A percentile compares a stretch with the other conserved stretches of the same genome.
Evolutionary conservation across 2,113 vertebrate species (phyloP).

Genomic region (Uria aalge): DNA sequence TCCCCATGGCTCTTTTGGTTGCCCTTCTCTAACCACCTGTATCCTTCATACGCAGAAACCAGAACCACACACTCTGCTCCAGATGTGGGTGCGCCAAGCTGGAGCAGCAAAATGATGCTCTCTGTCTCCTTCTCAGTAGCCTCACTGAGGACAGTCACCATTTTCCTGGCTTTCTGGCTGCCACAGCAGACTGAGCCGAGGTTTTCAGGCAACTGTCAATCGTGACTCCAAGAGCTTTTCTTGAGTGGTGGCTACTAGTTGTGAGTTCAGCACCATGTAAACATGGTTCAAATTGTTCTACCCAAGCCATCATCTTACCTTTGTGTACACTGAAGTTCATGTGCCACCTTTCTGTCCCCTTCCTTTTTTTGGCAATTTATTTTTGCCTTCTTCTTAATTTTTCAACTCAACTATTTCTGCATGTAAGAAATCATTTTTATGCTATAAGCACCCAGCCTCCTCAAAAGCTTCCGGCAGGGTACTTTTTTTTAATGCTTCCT

Average conservation of each 20-base stretch:
- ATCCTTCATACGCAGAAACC: not conserved
- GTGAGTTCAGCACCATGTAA: not conserved
- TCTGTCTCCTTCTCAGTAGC: not conserved
- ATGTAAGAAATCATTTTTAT: not conserved
- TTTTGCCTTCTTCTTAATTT: not conserved
- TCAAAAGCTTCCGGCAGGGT: not conserved
- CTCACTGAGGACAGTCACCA: not conserved
- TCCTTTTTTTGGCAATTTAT: not conserved
- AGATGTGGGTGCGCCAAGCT: not conserved
- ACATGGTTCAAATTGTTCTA: not conserved
- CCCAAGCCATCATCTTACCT: not conserved
- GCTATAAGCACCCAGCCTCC: not conserved
- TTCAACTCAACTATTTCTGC: not conserved
- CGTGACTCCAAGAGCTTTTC: not conserved
- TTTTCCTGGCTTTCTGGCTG: not conserved
- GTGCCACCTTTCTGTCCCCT: not conserved
- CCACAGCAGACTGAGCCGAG: not conserved
- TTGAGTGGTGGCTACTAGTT: not conserved
- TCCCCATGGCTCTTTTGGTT: not conserved
- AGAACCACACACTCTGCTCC: not conserved
- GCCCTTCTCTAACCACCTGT: not conserved
- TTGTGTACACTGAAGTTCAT: not conserved
- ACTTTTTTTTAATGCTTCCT: not conserved
- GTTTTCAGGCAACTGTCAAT: not conserved
- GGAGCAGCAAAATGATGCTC: not conserved